Evolutionary conservation across 2,113 vertebrate genomes (phyloP).

Genomic region (Columbina picui): DNA sequence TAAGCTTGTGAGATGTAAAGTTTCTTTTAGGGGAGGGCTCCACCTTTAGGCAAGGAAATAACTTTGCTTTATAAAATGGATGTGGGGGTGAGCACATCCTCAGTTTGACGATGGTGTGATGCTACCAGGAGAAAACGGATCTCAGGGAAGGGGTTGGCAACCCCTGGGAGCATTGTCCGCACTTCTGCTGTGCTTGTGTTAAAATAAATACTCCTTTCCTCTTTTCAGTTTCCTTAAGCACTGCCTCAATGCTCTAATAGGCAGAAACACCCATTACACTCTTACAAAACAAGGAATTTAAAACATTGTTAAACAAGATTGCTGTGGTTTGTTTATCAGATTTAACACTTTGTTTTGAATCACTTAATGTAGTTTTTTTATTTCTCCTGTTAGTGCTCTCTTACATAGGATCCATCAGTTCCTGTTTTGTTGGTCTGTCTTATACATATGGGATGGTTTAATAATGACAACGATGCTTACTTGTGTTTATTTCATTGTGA

Average conservation of each 20-base stretch:
- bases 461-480: background rate
- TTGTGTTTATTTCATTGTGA: background rate
- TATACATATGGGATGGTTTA: accelerated
- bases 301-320: background rate
- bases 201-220: background rate
- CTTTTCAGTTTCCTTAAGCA: background rate
- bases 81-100: background rate
- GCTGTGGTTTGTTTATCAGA: background rate
- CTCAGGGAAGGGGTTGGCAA: background rate
- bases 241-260: accelerated
- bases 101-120: accelerated
- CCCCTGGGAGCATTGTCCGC: background rate
- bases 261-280: background rate
- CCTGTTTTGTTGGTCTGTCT: background rate
- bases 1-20: background rate
- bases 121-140: background rate
- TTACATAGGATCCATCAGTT: background rate
- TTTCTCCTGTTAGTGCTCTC: background rate
- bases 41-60: background rate
- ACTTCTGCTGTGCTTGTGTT: accelerated
- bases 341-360: accelerated
- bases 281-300: background rate
- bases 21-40: background rate
- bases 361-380: background rate
- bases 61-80: accelerated